Evolutionary conservation across 1,140 invertebrate species (phyloP), one percentile per base, ranked within the genome.

Genomic region (Heliothis virescens): DNA sequence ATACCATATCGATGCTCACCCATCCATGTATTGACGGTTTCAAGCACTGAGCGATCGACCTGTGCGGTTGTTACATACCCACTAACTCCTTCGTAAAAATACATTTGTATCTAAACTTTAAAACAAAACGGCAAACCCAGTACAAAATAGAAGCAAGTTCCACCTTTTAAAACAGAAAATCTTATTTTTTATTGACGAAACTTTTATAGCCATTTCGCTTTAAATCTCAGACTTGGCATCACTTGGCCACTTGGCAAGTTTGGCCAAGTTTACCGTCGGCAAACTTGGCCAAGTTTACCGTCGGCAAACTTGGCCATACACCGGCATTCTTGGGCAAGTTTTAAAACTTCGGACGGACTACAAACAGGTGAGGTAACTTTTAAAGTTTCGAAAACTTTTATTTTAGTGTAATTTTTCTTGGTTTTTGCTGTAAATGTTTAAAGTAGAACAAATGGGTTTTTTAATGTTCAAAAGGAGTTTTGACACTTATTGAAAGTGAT

Each of bases 181-280:
- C 21, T 69, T 60, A 13, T 50, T 60, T 74, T 74, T 60, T 62
- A 60, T 48, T 21, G 18, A 50, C 55, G 50, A 62, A 74, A 60
- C 16, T 74, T 74, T 52, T 62, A 50, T 26, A 26, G 52, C 52
- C 69, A 34, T 72, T 72, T 12, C 57, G 18, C 50, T 60, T 74
- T 60, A 74, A 74, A 74, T 74, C 72, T 69, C 41, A 11, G 18
- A 47, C 55, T 74, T 74, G 16, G 55, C 72, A 62, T 57, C 72
- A 74, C 41, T 74, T 74, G 72, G 55, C 72, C 29, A 74, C 29
- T 62, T 74, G 18, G 72, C 10, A 15, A 60, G 60, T 34, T 60
- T 12, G 50, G 7, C 55, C 29, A 18, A 74, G 55, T 60, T 74
- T 60, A 16, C 57, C 57, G 55, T 26, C 15, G 53, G 2, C 57